phyloP scores from a whole-genome alignment of 1,140 invertebrate genomes.

The Trinorchestia longiramus region DNA sequence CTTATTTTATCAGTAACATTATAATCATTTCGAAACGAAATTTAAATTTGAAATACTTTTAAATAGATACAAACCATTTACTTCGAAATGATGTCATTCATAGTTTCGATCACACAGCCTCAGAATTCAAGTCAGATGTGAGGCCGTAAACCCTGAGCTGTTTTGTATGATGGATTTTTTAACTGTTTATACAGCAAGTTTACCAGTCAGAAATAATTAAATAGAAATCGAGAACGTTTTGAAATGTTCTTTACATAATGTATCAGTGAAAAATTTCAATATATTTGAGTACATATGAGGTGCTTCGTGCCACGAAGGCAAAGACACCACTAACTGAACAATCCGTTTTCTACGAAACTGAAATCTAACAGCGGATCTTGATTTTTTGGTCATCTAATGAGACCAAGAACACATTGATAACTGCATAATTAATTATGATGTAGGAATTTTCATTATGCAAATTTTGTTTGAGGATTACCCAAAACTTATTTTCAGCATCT shows the following conservation, averaged over 20 bases:
- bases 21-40: neutral
- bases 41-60: neutral
- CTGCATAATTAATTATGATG: too few relatives aligned
- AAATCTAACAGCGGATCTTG: too few relatives aligned
- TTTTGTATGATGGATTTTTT: neutral
- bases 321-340: too few relatives aligned
- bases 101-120: neutral
- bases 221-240: neutral
- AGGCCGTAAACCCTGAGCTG: neutral
- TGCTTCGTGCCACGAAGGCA: too few relatives aligned
- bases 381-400: too few relatives aligned
- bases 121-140: too few relatives aligned
- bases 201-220: neutral
- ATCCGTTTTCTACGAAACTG: too few relatives aligned
- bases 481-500: too few relatives aligned
- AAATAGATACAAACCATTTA: neutral
- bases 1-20: neutral
- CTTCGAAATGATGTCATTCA: neutral
- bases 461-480: too few relatives aligned
- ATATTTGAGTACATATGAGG: neutral
- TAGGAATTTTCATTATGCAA: too few relatives aligned
- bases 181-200: neutral
- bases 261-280: neutral
- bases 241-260: neutral
- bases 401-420: too few relatives aligned